Evolutionary conservation across 1,140 invertebrate species (phyloP).

Genomic region (Parasteatoda tepidariorum): DNA sequence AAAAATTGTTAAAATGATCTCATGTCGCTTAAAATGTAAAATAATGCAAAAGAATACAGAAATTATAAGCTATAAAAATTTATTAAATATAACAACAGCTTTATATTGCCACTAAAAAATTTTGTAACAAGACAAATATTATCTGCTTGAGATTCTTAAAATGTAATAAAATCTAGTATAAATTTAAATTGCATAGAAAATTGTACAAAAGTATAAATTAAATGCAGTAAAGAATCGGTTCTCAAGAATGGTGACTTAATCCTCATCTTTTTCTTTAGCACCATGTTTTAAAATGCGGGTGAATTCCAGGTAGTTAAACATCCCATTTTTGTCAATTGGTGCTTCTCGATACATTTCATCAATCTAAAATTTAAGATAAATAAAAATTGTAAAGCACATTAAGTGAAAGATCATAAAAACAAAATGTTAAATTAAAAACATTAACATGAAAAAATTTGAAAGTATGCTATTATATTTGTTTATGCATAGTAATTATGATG

Average conservation of each 20-base stretch:
- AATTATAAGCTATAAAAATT: conserved; percentile 11
- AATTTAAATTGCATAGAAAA: not conserved
- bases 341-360: conserved; percentile 99
- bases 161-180: conserved; percentile 1
- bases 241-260: conserved; percentile 71
- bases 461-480: no score
- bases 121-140: conserved; percentile 20
- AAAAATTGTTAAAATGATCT: not conserved
- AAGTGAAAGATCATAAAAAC: not conserved
- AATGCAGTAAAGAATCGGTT: conserved; percentile 20
- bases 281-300: conserved; percentile 97
- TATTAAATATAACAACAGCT: conserved; percentile 21
- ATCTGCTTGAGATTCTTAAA: conserved; percentile 5
- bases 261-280: conserved; percentile 95
- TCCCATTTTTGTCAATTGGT: conserved; percentile 88
- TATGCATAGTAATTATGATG: no score
- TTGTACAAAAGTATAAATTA: conserved; percentile 41
- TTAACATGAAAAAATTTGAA: no score
- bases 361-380: conserved; percentile 73
- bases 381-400: conserved; percentile 9
- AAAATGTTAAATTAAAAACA: not conserved
- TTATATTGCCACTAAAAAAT: conserved; percentile 21
- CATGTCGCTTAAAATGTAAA: no score
- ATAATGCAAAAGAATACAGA: no score
- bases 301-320: conserved; percentile 99